A percentile compares a stretch with the other conserved stretches of the same genome.
Conservation (phyloP, 2,797 vertebrate species). For the Syncerus caffer region DNA sequence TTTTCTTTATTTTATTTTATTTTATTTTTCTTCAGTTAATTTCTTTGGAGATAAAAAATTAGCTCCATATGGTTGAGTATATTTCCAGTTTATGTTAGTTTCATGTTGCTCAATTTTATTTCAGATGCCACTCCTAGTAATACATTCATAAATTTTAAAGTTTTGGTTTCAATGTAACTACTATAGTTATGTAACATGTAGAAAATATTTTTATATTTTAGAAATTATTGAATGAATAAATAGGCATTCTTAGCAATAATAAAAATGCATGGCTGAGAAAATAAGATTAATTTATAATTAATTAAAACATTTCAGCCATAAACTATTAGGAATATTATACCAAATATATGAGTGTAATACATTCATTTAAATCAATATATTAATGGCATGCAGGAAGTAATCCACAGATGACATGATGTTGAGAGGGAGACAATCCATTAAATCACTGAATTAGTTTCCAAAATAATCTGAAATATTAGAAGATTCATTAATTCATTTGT, state of each 20-base stretch:
- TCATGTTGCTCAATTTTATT: conserved; percentile 49
- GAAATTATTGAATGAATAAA: not conserved
- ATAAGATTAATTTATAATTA: conserved; percentile 49
- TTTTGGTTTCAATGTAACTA: conserved; percentile 11
- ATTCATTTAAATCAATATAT: conserved; percentile 4
- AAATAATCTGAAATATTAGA: conserved; percentile 5
- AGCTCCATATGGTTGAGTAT: not conserved
- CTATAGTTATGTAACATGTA: not conserved
- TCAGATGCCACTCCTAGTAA: not conserved
- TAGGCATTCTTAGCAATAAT: conserved; percentile 7
- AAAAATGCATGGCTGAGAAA: conserved; percentile 5
- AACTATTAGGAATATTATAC: conserved; percentile 34
- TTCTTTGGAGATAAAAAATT: conserved; percentile 56
- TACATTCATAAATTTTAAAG: conserved; percentile 31
- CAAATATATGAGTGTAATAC: not conserved
- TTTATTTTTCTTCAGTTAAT: conserved; percentile 39
- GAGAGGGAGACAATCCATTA: not conserved
- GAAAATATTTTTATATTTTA: conserved; percentile 23
- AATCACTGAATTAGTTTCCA: not conserved
- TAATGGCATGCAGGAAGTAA: not conserved
- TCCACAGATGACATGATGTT: not conserved
- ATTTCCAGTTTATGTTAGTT: conserved; percentile 37
- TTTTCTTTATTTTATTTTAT: no score
- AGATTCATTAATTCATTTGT: not conserved
- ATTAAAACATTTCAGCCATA: conserved; percentile 26